These are phyloP conservation scores for Drosophila rubida DNA, from an alignment of 2,888 invertebrate species.

Conservation along the genomic window DNA sequence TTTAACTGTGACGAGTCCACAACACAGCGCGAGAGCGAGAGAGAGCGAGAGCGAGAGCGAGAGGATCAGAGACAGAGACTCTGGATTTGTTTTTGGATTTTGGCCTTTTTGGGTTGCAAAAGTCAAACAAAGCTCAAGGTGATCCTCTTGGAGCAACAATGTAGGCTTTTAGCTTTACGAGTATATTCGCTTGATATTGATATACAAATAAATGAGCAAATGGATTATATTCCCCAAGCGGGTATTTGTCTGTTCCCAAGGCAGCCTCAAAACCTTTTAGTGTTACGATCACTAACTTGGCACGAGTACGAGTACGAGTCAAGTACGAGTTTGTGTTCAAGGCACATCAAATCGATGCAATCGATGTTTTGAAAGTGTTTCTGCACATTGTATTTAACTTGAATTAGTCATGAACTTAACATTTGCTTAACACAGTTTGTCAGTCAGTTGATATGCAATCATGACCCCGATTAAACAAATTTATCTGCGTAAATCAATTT, in stretches of 20 bases:
- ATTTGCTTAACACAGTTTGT: too few relatives aligned
- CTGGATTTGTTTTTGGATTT: background rate
- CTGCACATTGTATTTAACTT: too few relatives aligned
- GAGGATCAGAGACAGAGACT: constrained; percentile 7
- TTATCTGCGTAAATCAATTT: too few relatives aligned
- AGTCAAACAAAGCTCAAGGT: constrained; percentile 64
- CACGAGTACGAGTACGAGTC: background rate
- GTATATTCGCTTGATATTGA: background rate
- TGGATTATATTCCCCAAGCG: constrained; percentile 21
- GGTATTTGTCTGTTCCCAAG: constrained; percentile 36
- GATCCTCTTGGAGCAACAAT: constrained; percentile 48
- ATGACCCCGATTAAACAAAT: too few relatives aligned
- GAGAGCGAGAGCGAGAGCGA: constrained; percentile 18
- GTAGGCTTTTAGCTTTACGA: constrained; percentile 31
- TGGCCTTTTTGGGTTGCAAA: constrained; percentile 52
- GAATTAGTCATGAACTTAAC: too few relatives aligned
- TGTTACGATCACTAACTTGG: too few relatives aligned
- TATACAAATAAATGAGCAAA: constrained; percentile 24
- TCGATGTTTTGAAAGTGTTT: too few relatives aligned
- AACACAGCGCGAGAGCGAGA: background rate
- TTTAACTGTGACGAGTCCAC: background rate
- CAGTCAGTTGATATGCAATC: too few relatives aligned
- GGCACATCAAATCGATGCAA: too few relatives aligned
- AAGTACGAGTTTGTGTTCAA: background rate
- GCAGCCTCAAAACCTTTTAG: constrained; percentile 21